phyloP scores from a whole-genome alignment of 1,140 invertebrate genomes.

The Ridgeia piscesae region DNA sequence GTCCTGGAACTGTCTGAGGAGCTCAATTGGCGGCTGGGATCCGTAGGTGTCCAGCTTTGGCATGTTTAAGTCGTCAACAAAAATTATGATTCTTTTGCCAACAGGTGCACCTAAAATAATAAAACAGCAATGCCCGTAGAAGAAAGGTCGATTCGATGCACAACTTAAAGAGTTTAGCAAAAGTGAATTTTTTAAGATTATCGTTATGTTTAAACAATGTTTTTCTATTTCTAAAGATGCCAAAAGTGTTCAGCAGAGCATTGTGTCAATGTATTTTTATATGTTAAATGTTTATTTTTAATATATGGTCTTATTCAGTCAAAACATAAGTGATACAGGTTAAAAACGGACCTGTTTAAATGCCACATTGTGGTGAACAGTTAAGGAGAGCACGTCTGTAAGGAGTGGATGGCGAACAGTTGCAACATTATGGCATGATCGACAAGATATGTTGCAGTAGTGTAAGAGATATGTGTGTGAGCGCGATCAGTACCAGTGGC shows the following conservation, averaged over 20 bases:
- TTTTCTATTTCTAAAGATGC: background rate
- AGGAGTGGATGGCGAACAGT: too few species aligned
- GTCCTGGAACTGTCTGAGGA: conserved; percentile 76
- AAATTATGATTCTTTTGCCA: conserved; percentile 55
- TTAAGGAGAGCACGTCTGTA: too few species aligned
- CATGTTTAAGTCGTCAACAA: conserved; percentile 64
- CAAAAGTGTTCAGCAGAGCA: background rate
- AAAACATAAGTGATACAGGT: background rate
- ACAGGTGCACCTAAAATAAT: conserved; percentile 47
- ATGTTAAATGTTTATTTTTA: background rate
- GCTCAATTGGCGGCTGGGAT: conserved; percentile 58
- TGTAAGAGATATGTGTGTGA: too few species aligned
- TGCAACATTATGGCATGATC: too few species aligned
- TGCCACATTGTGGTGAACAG: too few species aligned
- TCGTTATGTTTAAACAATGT: background rate
- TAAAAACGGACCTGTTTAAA: too few species aligned
- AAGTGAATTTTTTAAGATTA: background rate
- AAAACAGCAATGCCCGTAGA: background rate
- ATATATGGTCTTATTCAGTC: background rate
- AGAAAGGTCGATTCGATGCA: background rate
- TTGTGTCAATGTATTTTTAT: background rate
- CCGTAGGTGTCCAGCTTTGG: conserved; percentile 59
- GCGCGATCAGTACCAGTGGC: too few species aligned
- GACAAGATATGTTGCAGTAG: too few species aligned
- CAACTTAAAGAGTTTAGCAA: too few species aligned